These are phyloP conservation scores for Onychomys arenicola DNA, from an alignment of 2,797 vertebrate species.

Conservation along the genomic window DNA sequence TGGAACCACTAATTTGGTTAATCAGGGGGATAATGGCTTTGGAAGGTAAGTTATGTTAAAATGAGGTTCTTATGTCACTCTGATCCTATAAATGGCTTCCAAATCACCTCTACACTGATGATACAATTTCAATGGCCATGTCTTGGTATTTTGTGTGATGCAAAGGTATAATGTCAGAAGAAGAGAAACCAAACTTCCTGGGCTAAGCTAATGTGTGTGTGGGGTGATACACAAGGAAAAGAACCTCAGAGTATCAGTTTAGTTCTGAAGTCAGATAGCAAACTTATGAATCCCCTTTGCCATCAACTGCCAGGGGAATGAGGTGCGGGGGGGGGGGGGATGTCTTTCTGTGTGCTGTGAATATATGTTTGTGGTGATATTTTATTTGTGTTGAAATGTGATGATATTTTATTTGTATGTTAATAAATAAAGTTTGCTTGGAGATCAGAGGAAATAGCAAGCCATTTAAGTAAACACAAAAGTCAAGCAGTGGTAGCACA, in stretches of 20 bases:
- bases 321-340: not conserved
- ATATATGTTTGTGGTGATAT: no score
- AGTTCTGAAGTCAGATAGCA: not conserved
- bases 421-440: no score
- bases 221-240: not conserved
- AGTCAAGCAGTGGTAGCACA: no score
- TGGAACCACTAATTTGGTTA: constrained; percentile 73
- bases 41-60: constrained; percentile 69
- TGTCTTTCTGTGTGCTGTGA: no score
- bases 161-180: not conserved
- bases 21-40: constrained; percentile 70
- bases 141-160: not conserved
- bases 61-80: constrained; percentile 44
- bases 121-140: constrained; percentile 24
- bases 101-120: constrained; percentile 43
- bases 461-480: no score
- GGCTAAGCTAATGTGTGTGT: not conserved
- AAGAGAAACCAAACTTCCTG: constrained; percentile 22
- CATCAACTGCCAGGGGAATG: not conserved
- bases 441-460: no score
- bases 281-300: not conserved
- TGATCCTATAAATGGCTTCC: not conserved
- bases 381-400: no score
- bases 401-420: no score
- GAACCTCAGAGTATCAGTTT: not conserved